These are phyloP conservation scores for Callipepla californica DNA, from an alignment of 2,113 vertebrate genomes.

Conservation along the genomic window DNA sequence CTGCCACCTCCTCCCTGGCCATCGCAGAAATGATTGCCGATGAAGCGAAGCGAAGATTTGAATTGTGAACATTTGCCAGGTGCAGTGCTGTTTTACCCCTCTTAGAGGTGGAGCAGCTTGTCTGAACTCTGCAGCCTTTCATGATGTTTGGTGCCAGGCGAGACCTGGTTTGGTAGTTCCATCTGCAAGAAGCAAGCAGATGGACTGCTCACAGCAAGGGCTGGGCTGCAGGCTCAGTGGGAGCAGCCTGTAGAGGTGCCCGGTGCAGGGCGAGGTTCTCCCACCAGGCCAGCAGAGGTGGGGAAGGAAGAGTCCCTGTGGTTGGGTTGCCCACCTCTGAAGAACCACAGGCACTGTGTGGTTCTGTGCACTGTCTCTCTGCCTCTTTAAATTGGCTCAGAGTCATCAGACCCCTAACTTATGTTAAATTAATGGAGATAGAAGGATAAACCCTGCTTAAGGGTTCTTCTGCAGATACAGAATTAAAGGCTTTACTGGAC, in stretches of 20 bases:
- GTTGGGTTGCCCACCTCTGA: background rate
- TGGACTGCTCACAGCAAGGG: accelerated
- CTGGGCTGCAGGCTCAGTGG: background rate
- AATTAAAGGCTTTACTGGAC: constrained; percentile 34
- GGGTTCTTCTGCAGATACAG: background rate
- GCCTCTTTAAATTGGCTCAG: background rate
- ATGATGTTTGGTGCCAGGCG: background rate
- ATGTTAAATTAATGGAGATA: background rate
- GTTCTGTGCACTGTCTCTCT: background rate
- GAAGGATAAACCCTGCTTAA: constrained; percentile 8
- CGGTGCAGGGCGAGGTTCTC: accelerated
- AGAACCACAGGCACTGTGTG: accelerated
- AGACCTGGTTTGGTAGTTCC: background rate
- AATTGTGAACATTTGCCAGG: constrained; percentile 53
- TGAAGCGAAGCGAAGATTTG: constrained; percentile 86
- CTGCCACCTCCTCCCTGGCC: constrained; percentile 95
- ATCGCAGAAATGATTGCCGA: constrained; percentile 90
- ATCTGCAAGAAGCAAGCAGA: background rate
- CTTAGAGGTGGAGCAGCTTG: background rate
- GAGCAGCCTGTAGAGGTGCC: background rate
- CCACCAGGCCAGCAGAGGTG: accelerated
- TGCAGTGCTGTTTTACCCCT: accelerated
- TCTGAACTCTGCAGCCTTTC: background rate
- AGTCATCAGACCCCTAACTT: background rate
- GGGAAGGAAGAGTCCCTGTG: background rate